Base-by-base conservation (phyloP, 2,797 vertebrate species). In the Danionella dracula region DNA sequence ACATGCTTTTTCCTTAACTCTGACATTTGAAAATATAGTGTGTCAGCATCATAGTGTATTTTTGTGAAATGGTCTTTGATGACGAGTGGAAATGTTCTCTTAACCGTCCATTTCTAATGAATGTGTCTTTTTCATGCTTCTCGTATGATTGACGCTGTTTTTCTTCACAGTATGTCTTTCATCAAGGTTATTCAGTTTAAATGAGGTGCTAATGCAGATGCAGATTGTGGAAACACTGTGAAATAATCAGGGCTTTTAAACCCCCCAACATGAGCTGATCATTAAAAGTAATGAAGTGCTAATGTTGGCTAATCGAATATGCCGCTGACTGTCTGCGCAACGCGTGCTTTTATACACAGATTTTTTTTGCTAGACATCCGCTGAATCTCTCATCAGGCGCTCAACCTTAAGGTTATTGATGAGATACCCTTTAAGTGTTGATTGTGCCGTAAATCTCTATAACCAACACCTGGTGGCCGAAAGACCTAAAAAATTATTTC, bases 251-350 rank as follows among this genome's bases (percentile, higher is more conserved):
- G 20, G 61, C 49, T 63, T 72, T 72, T 56, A 67, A 72, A 40
- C 15, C 13, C 16, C 23, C 50, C 29, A 34, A 35, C 38, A 53
- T 53, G 27, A 71, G 76, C 67, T 79, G 60, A 71, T 54, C 46
- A 54, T 59, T 68, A 61, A 60, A 53, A 80, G 81, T 76, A 78
- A 64, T 62, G 35, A 40, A 68, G 32, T 56, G 72, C 69, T 81
- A 81, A 68, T 78, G 76, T 76, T 60, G 54, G 48, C 70, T 81
- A 79, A 78, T 79, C 66, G 67, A 62, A 68, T 59, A 57, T 68
- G 10, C 42, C 13, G 10, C 44, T 51, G 5, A 67, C 34, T 50
- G 17, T 67, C 44, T 46, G 31, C 29, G 49, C 35, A 49, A 9
- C 13, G 7, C 17, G 2, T 42, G 23, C 34, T 54, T 9, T 45